These are phyloP conservation scores for Oryzias javanicus DNA, from an alignment of 2,113 vertebrate genomes.

Conservation along the genomic window DNA sequence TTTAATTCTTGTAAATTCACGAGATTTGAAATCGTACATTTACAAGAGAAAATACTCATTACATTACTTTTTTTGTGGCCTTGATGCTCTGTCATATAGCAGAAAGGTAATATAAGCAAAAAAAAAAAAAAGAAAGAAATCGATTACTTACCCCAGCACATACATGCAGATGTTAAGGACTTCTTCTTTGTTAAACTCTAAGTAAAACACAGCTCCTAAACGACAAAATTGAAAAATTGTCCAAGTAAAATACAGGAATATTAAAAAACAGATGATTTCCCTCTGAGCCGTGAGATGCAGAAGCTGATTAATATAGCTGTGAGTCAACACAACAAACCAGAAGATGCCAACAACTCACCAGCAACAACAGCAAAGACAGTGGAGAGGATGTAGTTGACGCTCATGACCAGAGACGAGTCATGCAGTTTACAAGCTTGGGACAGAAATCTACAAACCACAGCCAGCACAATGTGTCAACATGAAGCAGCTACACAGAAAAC, in stretches of 20 bases:
- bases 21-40: no score
- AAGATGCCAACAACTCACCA: conserved; percentile 76
- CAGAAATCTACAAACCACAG: conserved; percentile 80
- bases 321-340: not conserved
- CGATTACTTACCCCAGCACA: conserved; percentile 86
- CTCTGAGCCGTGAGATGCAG: not conserved
- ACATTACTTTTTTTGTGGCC: no score
- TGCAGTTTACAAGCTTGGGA: conserved; percentile 87
- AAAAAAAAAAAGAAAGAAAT: not conserved
- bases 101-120: not conserved
- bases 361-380: conserved; percentile 83
- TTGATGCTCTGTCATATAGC: no score
- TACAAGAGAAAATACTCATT: no score
- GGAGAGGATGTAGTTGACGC: conserved; percentile 90
- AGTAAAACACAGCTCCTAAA: conserved; percentile 89
- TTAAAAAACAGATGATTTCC: not conserved
- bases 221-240: conserved; percentile 4
- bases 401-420: conserved; percentile 87
- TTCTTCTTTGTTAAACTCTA: conserved; percentile 87
- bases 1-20: no score
- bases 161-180: conserved; percentile 93
- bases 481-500: not conserved
- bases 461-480: not conserved
- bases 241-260: not conserved
- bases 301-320: not conserved